Percentiles rank a stretch among this genome's conserved stretches.
phyloP scores from a whole-genome alignment of 1,140 invertebrate species.

The Pissodes strobi region DNA sequence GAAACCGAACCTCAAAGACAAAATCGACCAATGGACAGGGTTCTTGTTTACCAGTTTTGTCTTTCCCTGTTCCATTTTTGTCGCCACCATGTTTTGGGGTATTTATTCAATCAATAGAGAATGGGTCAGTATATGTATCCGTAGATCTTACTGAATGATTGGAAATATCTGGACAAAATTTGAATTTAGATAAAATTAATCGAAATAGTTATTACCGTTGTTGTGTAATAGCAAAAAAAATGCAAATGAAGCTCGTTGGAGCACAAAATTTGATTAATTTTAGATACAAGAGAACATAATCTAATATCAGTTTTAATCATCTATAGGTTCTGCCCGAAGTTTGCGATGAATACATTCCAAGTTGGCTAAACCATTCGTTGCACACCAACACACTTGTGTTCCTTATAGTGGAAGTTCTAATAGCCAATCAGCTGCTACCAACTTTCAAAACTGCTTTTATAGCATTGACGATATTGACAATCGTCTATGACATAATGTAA shows the following conservation, averaged over 20 bases:
- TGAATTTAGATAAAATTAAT: no score
- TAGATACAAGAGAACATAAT: neutral
- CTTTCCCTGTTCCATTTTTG: constrained; percentile 65
- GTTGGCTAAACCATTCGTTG: constrained; percentile 73
- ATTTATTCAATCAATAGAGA: constrained; percentile 70
- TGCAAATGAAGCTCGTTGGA: neutral
- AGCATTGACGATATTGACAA: constrained; percentile 13
- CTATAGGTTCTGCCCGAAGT: constrained; percentile 59
- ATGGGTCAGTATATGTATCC: constrained; percentile 56
- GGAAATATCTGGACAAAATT: no score
- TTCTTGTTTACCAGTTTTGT: constrained; percentile 57
- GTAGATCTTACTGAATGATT: no score
- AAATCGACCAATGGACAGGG: constrained; percentile 53
- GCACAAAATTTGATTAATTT: no score
- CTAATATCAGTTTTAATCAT: constrained; percentile 1
- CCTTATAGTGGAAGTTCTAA: constrained; percentile 56
- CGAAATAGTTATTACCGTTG: no score
- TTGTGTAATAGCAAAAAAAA: neutral
- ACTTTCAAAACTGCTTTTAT: constrained; percentile 27
- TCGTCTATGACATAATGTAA: constrained; percentile 32
- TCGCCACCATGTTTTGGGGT: constrained; percentile 68
- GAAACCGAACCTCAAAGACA: constrained; percentile 39
- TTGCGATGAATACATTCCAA: constrained; percentile 65
- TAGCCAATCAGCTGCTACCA: constrained; percentile 39
- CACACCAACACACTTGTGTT: constrained; percentile 61